Base-by-base conservation (phyloP, 2,888 invertebrate genomes). In the Epistrophe eligans region DNA sequence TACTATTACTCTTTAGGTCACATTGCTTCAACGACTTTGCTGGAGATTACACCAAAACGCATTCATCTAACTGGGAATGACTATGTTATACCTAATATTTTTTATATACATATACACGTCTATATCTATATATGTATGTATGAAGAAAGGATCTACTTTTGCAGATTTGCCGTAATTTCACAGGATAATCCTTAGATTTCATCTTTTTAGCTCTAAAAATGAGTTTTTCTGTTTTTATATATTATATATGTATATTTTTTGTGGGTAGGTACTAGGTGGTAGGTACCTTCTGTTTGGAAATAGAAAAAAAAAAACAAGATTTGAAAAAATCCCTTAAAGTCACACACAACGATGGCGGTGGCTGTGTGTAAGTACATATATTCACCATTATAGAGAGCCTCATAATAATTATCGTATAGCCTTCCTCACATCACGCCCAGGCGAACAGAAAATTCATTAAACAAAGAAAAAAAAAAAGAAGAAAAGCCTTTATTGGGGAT, bases 141-240 rank as follows among this genome's bases (percentile, higher is more conserved):
- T n/a, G 15, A 15, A 13, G 9, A 72, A 76, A 50, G 55, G 52
- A 73, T 70, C 84, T 70, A 62, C 60, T 48, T 70, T 55, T 74
- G 62, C 70, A 76, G 84, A 84, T 79, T 84, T 84, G 79, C 62
- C 32, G 74, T 84, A 74, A 84, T 84, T 84, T 84, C 84, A 71
- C 70, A 79, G 74, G 84, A 84, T 84, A 79, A 84, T 79, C 79
- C 74, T 13, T 64, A 45, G 74, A 71, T 79, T 79, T 76, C 50
- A 84, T 84, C 74, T 84, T 79, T 74, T 84, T 76, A 84, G 79
- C 79, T 84, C 62, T 70, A 62, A 40, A 67, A 70, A 84, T 83
- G 57, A 73, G 66, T 72, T 72, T 77, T 48, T 55, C 28, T 55
- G 28, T 55, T 32, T 55, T 28, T 55, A 32, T 52, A 24, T 50